Base-by-base conservation (phyloP, 1,140 invertebrate genomes). In the Apis cerana region DNA sequence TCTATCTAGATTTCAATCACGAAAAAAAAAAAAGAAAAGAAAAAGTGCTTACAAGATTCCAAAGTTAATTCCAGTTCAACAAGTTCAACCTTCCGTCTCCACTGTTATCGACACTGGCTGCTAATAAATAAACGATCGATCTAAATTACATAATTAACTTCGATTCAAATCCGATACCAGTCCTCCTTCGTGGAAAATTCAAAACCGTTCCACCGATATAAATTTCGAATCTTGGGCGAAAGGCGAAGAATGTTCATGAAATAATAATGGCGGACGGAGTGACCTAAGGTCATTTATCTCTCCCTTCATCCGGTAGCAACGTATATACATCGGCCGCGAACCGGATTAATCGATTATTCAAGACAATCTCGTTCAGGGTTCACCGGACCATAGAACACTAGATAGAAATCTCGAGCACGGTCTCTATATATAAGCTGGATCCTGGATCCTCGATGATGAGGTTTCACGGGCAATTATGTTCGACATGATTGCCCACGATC, bases 261-360 rank as follows among this genome's bases (percentile, higher is more conserved):
- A 78, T 78, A 82, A 50, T 77, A 58, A 70, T 19, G 50, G 17
- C 13, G 48, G 50, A 43, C 62, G 58, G n/a, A 33, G 33, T 75
- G 58, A 67, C 52, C 59, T 33, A 67, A 52, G 70, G 59, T 81
- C 71, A 50, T 82, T 82, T 83, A 83, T 82, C 79, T 82, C 64
- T 15, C 21, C 58, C 69, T 27, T n/a, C 48, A 61, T 85, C 58
- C 74, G 43, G 79, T 85, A 71, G 83, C 85, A 48, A 58, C 33
- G 33, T 43, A 27, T 59, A 15, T 23, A 48, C 62, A 27, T 68
- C 62, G 62, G 43, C 64, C 69, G 52, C 58, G 48, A 75, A 59
- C 76, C 59, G 58, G 21, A 69, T 68, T 79, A 82, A 75, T 83
- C 84, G 80, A 86, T 87, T 43, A 83, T 83, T 82, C 80, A 65